phyloP scores from a whole-genome alignment of 2,888 invertebrate species.

The Eupithecia abbreviata region DNA sequence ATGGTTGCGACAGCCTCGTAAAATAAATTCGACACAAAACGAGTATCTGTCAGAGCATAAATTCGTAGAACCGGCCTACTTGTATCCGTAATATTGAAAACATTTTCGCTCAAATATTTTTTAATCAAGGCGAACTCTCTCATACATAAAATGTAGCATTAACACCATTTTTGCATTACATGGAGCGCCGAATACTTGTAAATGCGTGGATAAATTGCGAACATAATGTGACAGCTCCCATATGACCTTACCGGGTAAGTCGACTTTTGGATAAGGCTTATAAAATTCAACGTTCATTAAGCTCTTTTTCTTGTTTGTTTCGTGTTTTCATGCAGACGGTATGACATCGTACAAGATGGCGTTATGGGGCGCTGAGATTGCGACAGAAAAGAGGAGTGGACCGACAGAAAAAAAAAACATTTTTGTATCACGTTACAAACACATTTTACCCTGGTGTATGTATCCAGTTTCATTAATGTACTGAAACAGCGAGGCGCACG shows the following conservation, averaged over 20 bases:
- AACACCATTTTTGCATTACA: slow-evolving; percentile 77
- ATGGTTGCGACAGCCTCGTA: slow-evolving; percentile 32
- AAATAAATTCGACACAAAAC: slow-evolving; percentile 45
- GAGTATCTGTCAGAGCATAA: slow-evolving; percentile 43
- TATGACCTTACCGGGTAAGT: slow-evolving; percentile 62
- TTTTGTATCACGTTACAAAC: slow-evolving; percentile 19
- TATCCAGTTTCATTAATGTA: slow-evolving; percentile 8
- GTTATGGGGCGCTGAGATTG: slow-evolving; percentile 76
- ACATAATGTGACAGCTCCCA: slow-evolving; percentile 71
- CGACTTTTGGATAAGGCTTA: slow-evolving; percentile 62
- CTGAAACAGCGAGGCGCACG: not conserved
- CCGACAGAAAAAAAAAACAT: slow-evolving; percentile 61
- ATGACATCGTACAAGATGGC: slow-evolving; percentile 67
- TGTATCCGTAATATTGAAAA: slow-evolving; percentile 53
- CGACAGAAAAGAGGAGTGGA: slow-evolving; percentile 61
- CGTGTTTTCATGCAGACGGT: slow-evolving; percentile 68
- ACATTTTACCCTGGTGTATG: slow-evolving; percentile 4
- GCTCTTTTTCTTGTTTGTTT: slow-evolving; percentile 63
- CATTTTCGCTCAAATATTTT: slow-evolving; percentile 63
- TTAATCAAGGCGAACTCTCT: slow-evolving; percentile 68
- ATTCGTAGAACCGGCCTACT: slow-evolving; percentile 51
- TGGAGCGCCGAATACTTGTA: slow-evolving; percentile 65
- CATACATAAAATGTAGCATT: slow-evolving; percentile 73
- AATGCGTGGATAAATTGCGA: slow-evolving; percentile 69
- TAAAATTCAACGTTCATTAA: slow-evolving; percentile 73